phyloP scores from a whole-genome alignment of 2,113 vertebrate genomes.

The Zeus faber region DNA sequence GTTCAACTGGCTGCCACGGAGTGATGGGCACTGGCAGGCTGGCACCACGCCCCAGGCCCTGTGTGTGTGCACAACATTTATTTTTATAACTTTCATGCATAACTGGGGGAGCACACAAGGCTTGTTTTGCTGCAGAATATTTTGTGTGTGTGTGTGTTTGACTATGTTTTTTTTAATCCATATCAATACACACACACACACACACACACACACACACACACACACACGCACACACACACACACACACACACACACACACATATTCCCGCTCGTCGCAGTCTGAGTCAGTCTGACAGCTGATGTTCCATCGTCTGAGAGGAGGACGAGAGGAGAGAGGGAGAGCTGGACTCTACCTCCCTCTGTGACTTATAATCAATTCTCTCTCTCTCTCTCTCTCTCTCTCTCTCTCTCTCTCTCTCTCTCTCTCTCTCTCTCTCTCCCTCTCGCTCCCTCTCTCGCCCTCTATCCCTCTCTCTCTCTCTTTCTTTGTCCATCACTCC shows the following conservation, averaged over 20 bases:
- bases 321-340: no score
- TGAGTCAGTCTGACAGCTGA: no score
- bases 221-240: not conserved
- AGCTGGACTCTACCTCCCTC: slow-evolving; percentile 17
- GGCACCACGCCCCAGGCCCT: slow-evolving; percentile 50
- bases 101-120: not conserved
- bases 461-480: not conserved
- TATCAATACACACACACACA: not conserved
- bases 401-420: slow-evolving; percentile 15
- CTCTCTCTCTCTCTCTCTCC: slow-evolving; percentile 1
- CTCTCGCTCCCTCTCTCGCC: no score
- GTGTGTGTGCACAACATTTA: not conserved
- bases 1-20: slow-evolving; percentile 46
- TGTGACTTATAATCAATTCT: no score
- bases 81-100: not conserved
- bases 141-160: slow-evolving; percentile 6
- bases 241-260: no score
- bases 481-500: slow-evolving; percentile 5
- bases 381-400: slow-evolving; percentile 21
- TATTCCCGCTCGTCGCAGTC: no score
- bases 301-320: no score
- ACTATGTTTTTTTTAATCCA: not conserved
- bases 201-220: slow-evolving; percentile 8
- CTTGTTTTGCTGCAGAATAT: no score
- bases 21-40: slow-evolving; percentile 63